Conservation (phyloP, 2,797 vertebrate genomes). For the Rallus crepitans region DNA sequence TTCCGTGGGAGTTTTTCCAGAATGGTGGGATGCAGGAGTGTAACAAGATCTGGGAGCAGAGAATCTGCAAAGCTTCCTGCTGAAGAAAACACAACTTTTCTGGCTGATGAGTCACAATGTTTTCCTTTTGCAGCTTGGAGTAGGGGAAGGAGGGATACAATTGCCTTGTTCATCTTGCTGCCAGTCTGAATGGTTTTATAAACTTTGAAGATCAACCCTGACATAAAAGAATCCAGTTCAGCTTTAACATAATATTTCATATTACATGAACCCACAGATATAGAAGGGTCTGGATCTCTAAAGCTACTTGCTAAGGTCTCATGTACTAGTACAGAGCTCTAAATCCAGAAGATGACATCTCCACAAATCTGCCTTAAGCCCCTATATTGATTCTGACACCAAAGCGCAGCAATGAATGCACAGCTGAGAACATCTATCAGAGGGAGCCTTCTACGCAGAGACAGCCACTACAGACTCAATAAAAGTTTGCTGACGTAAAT, state of each 20-base stretch:
- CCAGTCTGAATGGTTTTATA: constrained; percentile 14
- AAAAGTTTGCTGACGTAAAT: neutral
- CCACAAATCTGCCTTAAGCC: constrained; percentile 25
- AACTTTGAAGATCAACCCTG: neutral
- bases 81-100: constrained; percentile 47
- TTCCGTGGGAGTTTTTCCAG: constrained; percentile 62
- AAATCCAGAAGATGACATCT: neutral
- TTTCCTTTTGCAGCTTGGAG: constrained; percentile 36
- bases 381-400: constrained; percentile 5
- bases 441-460: neutral
- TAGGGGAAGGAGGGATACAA: neutral
- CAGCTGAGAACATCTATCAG: constrained; percentile 29
- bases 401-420: neutral
- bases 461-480: neutral
- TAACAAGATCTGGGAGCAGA: constrained; percentile 57
- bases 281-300: neutral
- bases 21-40: constrained; percentile 39
- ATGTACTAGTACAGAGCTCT: neutral
- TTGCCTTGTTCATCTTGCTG: constrained; percentile 45
- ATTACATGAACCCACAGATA: neutral
- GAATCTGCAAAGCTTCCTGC: constrained; percentile 59
- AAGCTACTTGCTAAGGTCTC: neutral
- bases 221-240: constrained; percentile 10
- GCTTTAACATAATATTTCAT: constrained; percentile 5
- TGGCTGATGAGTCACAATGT: constrained; percentile 32